Percentiles rank a stretch among this genome's conserved stretches.
These are phyloP conservation scores for Calephelis perditalis DNA, from an alignment of 2,888 invertebrate genomes.

Conservation along the genomic window DNA sequence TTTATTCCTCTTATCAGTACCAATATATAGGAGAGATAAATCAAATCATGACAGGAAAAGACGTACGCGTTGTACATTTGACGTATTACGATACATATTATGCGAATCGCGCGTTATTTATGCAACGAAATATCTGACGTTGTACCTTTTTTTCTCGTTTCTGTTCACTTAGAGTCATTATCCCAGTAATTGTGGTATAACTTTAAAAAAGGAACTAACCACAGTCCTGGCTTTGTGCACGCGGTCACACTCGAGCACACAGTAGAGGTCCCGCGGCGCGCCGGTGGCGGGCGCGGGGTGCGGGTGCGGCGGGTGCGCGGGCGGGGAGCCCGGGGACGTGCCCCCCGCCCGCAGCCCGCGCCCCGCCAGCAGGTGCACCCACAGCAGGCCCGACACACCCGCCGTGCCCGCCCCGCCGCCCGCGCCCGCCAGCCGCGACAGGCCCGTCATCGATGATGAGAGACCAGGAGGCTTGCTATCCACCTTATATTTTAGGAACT, in stretches of 20 bases:
- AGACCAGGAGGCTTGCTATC: slow-evolving; percentile 82
- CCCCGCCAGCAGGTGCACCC: slow-evolving; percentile 93
- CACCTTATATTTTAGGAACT: slow-evolving; percentile 94
- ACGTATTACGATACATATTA: too few relatives aligned
- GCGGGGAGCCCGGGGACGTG: slow-evolving; percentile 84
- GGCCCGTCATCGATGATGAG: slow-evolving; percentile 76
- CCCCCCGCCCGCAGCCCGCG: slow-evolving; percentile 88
- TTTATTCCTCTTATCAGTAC: too few relatives aligned
- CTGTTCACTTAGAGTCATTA: too few relatives aligned
- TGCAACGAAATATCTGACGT: too few relatives aligned
- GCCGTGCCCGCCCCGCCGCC: slow-evolving; percentile 65
- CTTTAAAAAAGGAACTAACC: slow-evolving; percentile 59
- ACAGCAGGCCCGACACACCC: slow-evolving; percentile 90
- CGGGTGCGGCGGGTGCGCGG: slow-evolving; percentile 79
- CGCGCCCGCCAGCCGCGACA: slow-evolving; percentile 68
- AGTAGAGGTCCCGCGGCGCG: slow-evolving; percentile 91
- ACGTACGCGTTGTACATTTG: too few relatives aligned
- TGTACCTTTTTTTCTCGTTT: too few relatives aligned
- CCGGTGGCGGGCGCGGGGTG: slow-evolving; percentile 48
- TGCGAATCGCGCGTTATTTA: too few relatives aligned
- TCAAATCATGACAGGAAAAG: too few relatives aligned
- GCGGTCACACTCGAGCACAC: slow-evolving; percentile 97
- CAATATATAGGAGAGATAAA: too few relatives aligned
- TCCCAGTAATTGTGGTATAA: too few relatives aligned
- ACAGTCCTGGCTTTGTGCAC: slow-evolving; percentile 98